Evolutionary conservation across 2,797 vertebrate genomes (phyloP), one percentile per base, ranked within the genome.

Genomic region (Hypotaenidia philippensis): DNA sequence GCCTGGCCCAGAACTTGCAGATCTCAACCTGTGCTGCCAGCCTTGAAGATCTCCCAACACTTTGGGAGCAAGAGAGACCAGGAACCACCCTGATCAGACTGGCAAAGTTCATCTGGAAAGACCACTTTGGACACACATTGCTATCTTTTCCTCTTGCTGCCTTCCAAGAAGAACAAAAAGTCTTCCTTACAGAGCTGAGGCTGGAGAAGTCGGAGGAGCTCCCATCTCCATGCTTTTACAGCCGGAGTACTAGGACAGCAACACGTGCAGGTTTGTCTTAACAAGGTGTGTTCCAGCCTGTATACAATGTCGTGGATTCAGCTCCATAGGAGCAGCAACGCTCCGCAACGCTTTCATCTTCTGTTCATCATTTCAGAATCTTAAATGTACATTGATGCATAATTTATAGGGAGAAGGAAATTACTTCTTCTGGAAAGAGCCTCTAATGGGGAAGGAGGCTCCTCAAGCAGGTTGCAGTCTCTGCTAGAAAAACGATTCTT

Each of bases 401-500:
- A 96, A 97, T 96, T 97, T 97, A 97, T 96, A 91, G 57, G 41
- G n/a, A 95, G 65, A 84, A 96, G 95, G 91, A 97, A 97, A 97
- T 96, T 80, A 83, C 94, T 95, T 94, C 89, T 90, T 95, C 92
- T 94, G 89, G 83, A 94, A 97, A 95, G 91, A 97, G 87, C 82
- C 72, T 83, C 90, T 97, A 96, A 96, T 94, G 94, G 96, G 52
- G 65, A 97, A 45, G 53, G 65, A 94, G 93, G 93, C 77, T 95
- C 56, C 5, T 56, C 71, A 59, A 90, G 91, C 93, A 95, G 91
- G 93, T 83, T 94, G 74, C 79, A 83, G 93, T 22, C 78, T 75
- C 78, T 96, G 86, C 78, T 89, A 31, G 16, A 83, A 70, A 94
- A 93, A 90, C 45, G 13, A 91, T 96, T 97, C 83, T 94, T 41